Base-by-base conservation (phyloP, 2,113 vertebrate species). In the Eurystomus gularis region DNA sequence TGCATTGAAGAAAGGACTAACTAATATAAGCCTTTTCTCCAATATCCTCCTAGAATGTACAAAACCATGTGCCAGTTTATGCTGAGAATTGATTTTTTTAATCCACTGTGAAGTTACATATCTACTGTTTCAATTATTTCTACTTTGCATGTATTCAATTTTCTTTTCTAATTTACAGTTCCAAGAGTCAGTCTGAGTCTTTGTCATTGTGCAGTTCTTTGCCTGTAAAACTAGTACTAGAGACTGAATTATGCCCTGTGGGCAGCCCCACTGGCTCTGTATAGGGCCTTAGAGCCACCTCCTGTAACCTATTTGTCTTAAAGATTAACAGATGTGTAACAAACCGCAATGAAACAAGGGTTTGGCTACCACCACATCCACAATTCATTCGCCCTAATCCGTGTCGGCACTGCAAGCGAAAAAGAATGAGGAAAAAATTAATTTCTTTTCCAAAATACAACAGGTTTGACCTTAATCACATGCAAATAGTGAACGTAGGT, bases 101-200 rank as follows among this genome's bases (percentile, higher is more conserved):
- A 82, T 86, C 68, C 28, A 48, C 46, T 60, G 37, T 60, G 58
- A 93, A 93, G 68, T 92, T 73, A 83, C 68, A 4, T 55, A 24
- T 90, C 72, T 93, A 28, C 49, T 58, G 29, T 52, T 95, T 66
- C 71, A 94, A 80, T 88, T 95, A 83, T 75, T 93, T 90, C 60
- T 81, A 35, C 33, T 70, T 90, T 33, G 16, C 48, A 81, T 57
- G 20, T 60, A 83, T 86, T 78, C 51, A 75, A 80, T 96, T 83
- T 93, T 94, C 80, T 92, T 86, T 93, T 70, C 58, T 86, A 88
- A 88, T 93, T 92, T 92, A 77, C 68, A 90, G 66, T 62, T 90
- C 51, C 55, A 55, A 42, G 42, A 83, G 17, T 75, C 82, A 82
- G 54, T 88, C 48, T 29, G 79, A 83, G 64, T 73, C 60, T 40